These are phyloP conservation scores for rabbit (Oryctolagus cuniculus) DNA, from an alignment of 2,113 vertebrate species.

Conservation along the genomic window DNA sequence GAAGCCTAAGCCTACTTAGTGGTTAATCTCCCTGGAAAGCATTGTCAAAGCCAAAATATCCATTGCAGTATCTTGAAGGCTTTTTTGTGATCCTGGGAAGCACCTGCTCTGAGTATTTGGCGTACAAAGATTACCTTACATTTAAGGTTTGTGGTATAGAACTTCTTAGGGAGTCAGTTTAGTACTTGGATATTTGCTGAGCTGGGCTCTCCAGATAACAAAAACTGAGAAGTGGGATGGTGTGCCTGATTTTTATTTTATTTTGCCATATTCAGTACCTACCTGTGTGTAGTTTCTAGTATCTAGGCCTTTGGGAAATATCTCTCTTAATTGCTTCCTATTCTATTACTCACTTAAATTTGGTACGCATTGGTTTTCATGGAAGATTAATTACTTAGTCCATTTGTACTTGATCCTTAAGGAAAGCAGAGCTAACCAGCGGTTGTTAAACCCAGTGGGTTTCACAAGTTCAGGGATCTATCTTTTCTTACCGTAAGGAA, in stretches of 20 bases:
- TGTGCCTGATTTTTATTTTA: neutral
- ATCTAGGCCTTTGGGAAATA: neutral
- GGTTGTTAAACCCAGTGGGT: neutral
- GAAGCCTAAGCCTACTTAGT: neutral
- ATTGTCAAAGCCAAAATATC: neutral
- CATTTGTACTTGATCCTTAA: neutral
- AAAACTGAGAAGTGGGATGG: neutral
- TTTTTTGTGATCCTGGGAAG: constrained; percentile 8
- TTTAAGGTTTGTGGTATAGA: neutral
- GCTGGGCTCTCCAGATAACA: neutral
- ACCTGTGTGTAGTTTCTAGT: neutral
- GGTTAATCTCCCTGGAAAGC: neutral
- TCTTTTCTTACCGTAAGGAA: neutral
- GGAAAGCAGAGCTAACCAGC: neutral
- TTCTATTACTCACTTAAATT: neutral
- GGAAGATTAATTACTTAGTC: neutral
- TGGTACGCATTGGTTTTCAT: neutral
- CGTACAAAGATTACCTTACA: neutral
- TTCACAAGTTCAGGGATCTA: neutral
- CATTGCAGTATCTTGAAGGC: neutral
- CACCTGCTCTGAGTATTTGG: neutral
- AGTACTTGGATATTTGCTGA: neutral
- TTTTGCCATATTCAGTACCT: neutral
- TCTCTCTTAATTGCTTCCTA: neutral
- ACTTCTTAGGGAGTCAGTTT: neutral